phyloP scores from a whole-genome alignment of 2,888 invertebrate genomes.

The Aleiodes leptofemur region DNA sequence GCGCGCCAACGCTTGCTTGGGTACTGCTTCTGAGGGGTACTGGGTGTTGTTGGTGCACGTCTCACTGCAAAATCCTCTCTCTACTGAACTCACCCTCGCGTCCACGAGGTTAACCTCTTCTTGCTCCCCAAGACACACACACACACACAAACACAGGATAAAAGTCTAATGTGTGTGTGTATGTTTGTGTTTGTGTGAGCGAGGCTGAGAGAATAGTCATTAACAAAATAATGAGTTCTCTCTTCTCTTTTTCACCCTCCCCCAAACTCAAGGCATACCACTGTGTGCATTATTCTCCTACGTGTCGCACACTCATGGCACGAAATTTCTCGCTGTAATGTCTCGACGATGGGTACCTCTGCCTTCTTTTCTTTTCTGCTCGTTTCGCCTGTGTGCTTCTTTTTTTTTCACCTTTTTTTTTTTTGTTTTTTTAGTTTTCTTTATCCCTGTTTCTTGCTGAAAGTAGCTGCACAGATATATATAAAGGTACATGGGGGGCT shows the following conservation, averaged over 20 bases:
- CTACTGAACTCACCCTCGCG: neutral
- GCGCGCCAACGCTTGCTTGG: conserved; percentile 60
- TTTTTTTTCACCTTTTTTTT: conserved; percentile 30
- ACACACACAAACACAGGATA: no score
- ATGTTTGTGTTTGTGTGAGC: conserved; percentile 39
- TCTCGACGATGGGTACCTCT: conserved; percentile 16
- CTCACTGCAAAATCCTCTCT: conserved; percentile 21
- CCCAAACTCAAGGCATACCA: conserved; percentile 25
- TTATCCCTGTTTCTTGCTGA: conserved; percentile 22
- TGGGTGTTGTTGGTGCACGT: conserved; percentile 30
- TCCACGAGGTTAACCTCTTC: conserved; percentile 31
- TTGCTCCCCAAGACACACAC: conserved; percentile 15
- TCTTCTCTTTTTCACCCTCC: conserved; percentile 29
- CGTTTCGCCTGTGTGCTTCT: conserved; percentile 14
- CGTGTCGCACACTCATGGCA: conserved; percentile 26
- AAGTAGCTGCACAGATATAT: conserved; percentile 33
- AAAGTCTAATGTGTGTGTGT: no score
- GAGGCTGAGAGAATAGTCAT: conserved; percentile 74
- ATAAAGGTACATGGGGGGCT: conserved; percentile 36
- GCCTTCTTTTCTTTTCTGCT: conserved; percentile 6
- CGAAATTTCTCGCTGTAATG: conserved; percentile 36
- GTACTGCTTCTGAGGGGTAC: conserved; percentile 58
- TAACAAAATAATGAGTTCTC: conserved; percentile 73
- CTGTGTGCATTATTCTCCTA: conserved; percentile 41
- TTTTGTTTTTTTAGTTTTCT: conserved; percentile 18